These are phyloP conservation scores for Sanderia malayensis DNA, from an alignment of 30 jellyfish, hydroid and myxozoan species.

Conservation along the genomic window DNA sequence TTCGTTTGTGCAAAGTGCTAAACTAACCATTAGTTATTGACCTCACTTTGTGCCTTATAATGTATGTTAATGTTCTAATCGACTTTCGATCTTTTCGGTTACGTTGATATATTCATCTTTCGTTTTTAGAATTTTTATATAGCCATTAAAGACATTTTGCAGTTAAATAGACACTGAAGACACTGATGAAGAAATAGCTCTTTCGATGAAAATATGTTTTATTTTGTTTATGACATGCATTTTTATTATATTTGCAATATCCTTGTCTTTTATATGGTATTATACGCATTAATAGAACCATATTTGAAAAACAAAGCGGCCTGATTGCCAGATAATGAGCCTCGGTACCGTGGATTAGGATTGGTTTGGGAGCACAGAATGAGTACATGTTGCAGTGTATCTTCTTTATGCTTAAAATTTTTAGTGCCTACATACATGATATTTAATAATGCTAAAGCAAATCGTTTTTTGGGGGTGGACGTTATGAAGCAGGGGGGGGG, in stretches of 20 bases:
- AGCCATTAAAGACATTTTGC: no score
- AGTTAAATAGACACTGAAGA: no score
- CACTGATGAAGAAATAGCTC: no score
- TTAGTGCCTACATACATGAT: not conserved
- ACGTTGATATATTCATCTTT: not conserved
- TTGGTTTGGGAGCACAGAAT: no score
- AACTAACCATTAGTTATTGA: not conserved
- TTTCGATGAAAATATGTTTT: no score
- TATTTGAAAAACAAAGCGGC: not conserved
- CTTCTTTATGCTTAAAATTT: not conserved
- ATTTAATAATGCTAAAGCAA: not conserved
- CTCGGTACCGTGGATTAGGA: not conserved
- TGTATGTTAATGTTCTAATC: not conserved
- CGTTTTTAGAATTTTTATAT: not conserved
- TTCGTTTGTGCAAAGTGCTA: not conserved
- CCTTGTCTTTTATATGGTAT: not conserved
- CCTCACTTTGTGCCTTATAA: not conserved
- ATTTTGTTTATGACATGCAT: not conserved
- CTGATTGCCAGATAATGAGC: no score
- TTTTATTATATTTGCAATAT: not conserved
- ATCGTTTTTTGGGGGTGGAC: not conserved
- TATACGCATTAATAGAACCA: not conserved
- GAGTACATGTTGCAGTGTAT: no score
- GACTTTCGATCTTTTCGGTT: not conserved
- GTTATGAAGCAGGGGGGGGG: not conserved